phyloP scores from a whole-genome alignment of 2,113 vertebrate genomes.

The Rattus rattus region DNA sequence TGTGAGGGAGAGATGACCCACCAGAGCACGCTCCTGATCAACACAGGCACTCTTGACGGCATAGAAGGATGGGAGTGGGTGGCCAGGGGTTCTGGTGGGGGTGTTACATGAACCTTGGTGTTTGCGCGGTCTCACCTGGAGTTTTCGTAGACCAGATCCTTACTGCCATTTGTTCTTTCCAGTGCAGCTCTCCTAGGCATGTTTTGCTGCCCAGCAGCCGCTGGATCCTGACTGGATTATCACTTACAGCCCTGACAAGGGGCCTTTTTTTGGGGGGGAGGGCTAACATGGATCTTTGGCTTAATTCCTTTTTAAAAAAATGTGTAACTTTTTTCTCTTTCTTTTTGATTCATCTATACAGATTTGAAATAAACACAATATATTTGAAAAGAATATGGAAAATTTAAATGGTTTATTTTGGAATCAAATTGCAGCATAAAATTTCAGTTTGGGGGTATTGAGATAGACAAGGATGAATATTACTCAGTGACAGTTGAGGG shows the following conservation, averaged over 20 bases:
- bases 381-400: not conserved
- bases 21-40: not conserved
- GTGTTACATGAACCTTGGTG: not conserved
- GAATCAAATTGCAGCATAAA: not conserved
- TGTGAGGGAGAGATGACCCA: rapidly evolving
- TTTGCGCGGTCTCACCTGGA: not conserved
- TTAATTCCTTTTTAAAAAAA: not conserved
- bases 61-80: constrained; percentile 25
- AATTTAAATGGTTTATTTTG: constrained; percentile 22
- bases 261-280: not conserved
- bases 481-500: not conserved
- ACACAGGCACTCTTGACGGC: too few species aligned
- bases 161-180: not conserved
- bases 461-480: not conserved
- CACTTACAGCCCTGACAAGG: not conserved
- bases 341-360: not conserved
- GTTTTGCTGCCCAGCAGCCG: not conserved
- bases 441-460: not conserved
- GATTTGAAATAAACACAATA: constrained; percentile 37
- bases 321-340: not conserved
- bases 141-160: not conserved
- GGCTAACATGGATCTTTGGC: not conserved
- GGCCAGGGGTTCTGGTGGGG: constrained; percentile 14
- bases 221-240: not conserved
- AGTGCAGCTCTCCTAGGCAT: rapidly evolving